These are phyloP conservation scores for Dendrolimus pini DNA, from an alignment of 2,888 invertebrate species.

Conservation along the genomic window DNA sequence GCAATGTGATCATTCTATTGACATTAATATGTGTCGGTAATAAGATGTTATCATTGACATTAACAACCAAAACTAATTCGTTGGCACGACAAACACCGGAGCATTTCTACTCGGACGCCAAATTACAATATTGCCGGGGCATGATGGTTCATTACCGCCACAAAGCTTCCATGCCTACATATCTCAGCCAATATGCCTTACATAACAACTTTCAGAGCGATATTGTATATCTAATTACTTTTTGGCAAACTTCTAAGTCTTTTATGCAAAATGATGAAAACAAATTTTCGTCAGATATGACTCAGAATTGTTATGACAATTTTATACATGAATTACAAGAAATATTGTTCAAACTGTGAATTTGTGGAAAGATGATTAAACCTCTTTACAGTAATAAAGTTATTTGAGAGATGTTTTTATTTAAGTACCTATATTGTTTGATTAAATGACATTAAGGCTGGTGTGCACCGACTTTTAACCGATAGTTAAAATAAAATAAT, in stretches of 20 bases:
- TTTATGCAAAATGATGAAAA: too few relatives aligned
- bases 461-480: too few relatives aligned
- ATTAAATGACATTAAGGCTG: too few relatives aligned
- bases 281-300: too few relatives aligned
- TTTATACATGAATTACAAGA: too few relatives aligned
- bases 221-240: conserved; percentile 18
- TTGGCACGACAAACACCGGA: conserved; percentile 2
- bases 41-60: conserved; percentile 10
- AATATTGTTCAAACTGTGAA: too few relatives aligned
- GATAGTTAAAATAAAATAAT: too few relatives aligned
- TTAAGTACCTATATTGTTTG: too few relatives aligned
- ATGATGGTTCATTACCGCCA: conserved; percentile 24
- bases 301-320: too few relatives aligned
- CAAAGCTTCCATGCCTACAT: conserved; percentile 19
- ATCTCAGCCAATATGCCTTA: not conserved
- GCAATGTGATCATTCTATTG: conserved; percentile 7
- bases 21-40: conserved; percentile 7
- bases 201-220: conserved; percentile 8
- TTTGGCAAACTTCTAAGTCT: conserved; percentile 11
- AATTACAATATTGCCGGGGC: conserved; percentile 29
- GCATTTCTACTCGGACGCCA: conserved; percentile 3
- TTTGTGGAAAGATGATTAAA: too few relatives aligned
- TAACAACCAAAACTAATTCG: conserved; percentile 5
- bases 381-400: too few relatives aligned
- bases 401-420: too few relatives aligned